Conservation (phyloP, 2,113 vertebrate species). For the Lepus europaeus region DNA sequence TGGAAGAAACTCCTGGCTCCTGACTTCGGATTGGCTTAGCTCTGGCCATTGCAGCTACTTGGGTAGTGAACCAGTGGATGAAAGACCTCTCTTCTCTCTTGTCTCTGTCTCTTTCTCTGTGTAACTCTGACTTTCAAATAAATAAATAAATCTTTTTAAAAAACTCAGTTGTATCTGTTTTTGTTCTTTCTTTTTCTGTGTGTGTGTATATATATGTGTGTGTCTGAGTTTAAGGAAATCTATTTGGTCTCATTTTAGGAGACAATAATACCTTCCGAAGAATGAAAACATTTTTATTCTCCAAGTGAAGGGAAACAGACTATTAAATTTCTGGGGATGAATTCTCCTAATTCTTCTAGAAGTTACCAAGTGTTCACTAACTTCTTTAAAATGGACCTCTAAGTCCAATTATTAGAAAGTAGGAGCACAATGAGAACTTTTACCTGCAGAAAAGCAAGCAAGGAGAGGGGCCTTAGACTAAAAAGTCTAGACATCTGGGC, state of each 20-base stretch:
- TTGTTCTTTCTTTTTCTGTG: too few relatives aligned
- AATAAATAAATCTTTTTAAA: too few relatives aligned
- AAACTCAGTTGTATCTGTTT: too few relatives aligned
- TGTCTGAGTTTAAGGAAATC: not conserved
- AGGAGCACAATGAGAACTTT: not conserved
- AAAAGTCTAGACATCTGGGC: too few relatives aligned
- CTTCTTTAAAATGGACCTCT: not conserved
- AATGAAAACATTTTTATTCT: conserved; percentile 21
- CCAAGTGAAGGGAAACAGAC: not conserved
- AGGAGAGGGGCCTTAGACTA: not conserved
- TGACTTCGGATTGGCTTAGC: too few relatives aligned
- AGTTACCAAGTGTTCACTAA: not conserved
- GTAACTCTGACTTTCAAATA: too few relatives aligned
- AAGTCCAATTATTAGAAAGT: not conserved
- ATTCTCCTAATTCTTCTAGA: not conserved
- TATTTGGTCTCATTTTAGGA: not conserved
- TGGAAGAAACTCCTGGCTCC: too few relatives aligned
- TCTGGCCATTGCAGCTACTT: too few relatives aligned
- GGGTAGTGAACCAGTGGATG: too few relatives aligned
- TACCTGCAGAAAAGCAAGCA: not conserved
- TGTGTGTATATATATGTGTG: not conserved
- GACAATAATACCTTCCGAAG: not conserved
- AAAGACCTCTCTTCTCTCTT: too few relatives aligned
- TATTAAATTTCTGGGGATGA: not conserved
- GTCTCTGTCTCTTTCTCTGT: too few relatives aligned